Evolutionary conservation across 2,888 invertebrate species (phyloP).

Genomic region (Drosophila cognata): DNA sequence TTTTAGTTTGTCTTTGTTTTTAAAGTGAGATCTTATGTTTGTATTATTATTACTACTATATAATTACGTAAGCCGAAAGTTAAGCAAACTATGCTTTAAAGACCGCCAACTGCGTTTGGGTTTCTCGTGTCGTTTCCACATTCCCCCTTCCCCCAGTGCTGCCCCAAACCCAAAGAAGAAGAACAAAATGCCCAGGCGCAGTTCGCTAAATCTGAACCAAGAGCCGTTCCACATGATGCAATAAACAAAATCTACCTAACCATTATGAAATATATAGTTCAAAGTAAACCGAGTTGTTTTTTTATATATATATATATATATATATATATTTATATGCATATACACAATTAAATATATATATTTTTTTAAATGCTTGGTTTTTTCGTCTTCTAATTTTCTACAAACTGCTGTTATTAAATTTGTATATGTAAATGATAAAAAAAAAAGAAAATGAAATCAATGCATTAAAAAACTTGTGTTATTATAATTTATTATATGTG

Average conservation of each 20-base stretch:
- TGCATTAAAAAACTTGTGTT: slow-evolving; percentile 38
- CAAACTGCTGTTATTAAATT: slow-evolving; percentile 49
- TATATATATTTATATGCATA: slow-evolving; percentile 1
- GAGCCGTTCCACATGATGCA: slow-evolving; percentile 40
- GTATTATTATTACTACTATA: slow-evolving; percentile 46
- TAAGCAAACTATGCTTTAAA: slow-evolving; percentile 4
- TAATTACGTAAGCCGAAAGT: slow-evolving; percentile 17
- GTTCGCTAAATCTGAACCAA: slow-evolving; percentile 33
- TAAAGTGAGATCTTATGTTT: slow-evolving; percentile 20
- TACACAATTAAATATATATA: background rate
- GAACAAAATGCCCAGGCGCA: background rate
- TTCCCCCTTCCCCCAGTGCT: background rate
- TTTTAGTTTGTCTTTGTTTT: slow-evolving; percentile 8
- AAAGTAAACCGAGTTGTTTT: slow-evolving; percentile 31
- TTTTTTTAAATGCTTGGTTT: slow-evolving; percentile 8
- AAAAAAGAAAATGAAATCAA: slow-evolving; percentile 19
- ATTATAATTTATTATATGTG: slow-evolving; percentile 63
- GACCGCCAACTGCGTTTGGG: slow-evolving; percentile 3
- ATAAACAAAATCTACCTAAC: slow-evolving; percentile 20
- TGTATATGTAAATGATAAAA: slow-evolving; percentile 28
- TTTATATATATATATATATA: background rate
- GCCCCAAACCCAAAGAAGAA: background rate
- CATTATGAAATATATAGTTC: slow-evolving; percentile 24
- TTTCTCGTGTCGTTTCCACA: background rate
- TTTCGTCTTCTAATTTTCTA: slow-evolving; percentile 8